Percentiles rank a stretch among this genome's conserved stretches.
Evolutionary conservation across 2,888 invertebrate genomes (phyloP).

Genomic region (Amphiduros pacificus): DNA sequence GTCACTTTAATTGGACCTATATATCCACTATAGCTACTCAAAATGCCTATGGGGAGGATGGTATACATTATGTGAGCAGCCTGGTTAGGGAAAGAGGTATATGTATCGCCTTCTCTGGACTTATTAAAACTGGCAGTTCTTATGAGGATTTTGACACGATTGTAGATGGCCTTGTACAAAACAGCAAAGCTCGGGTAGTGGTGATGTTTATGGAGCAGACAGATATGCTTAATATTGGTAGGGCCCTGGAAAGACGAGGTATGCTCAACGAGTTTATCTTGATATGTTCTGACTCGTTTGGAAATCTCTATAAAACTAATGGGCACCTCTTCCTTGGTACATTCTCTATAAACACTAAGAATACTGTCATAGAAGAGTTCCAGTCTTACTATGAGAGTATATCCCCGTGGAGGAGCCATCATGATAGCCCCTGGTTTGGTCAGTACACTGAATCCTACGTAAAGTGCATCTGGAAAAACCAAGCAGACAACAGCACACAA

Average conservation of each 20-base stretch:
- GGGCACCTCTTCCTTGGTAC: background rate
- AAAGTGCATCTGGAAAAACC: too few relatives aligned
- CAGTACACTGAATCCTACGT: conserved; percentile 21
- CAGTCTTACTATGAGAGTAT: background rate
- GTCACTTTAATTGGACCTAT: conserved; percentile 1
- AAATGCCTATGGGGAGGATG: background rate
- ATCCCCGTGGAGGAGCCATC: background rate
- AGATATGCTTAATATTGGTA: too few relatives aligned
- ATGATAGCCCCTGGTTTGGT: conserved; percentile 32
- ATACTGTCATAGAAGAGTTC: background rate
- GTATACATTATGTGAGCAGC: background rate
- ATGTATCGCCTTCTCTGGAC: conserved; percentile 5
- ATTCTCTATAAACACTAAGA: background rate
- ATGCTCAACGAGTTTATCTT: too few relatives aligned
- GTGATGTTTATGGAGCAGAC: too few relatives aligned
- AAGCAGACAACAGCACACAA: too few relatives aligned
- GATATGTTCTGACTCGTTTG: too few relatives aligned
- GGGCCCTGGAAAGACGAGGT: too few relatives aligned
- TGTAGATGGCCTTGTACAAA: background rate
- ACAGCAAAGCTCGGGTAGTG: background rate
- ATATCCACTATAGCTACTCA: background rate
- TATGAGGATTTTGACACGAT: background rate
- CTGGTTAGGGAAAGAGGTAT: background rate
- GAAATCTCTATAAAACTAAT: too few relatives aligned
- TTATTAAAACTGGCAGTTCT: too few relatives aligned